These are phyloP conservation scores for Ctenomys sociabilis DNA, from an alignment of 2,113 vertebrate genomes.

Conservation along the genomic window DNA sequence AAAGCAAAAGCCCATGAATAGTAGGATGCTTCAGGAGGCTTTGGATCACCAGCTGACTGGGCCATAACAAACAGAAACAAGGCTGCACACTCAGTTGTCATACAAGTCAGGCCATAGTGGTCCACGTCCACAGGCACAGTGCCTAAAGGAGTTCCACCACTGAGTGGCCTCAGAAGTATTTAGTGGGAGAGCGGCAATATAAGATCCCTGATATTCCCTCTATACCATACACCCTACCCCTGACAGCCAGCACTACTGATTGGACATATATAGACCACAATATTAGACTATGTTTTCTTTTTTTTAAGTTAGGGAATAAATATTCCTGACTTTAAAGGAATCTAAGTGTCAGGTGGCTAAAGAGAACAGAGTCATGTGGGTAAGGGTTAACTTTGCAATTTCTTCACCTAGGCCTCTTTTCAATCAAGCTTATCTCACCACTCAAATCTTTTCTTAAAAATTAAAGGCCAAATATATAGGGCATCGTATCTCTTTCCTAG, in stretches of 20 bases:
- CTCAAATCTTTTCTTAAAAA: slow-evolving; percentile 7
- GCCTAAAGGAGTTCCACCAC: not conserved
- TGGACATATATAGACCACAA: not conserved
- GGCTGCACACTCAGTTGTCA: not conserved
- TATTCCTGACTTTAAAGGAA: not conserved
- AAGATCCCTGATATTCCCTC: not conserved
- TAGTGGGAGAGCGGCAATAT: not conserved
- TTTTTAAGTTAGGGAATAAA: not conserved
- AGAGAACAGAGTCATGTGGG: not conserved
- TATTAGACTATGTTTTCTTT: not conserved
- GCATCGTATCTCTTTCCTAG: not conserved
- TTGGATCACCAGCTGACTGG: not conserved
- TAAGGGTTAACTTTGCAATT: not conserved
- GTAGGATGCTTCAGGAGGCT: not conserved
- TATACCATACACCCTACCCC: no score
- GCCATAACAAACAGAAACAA: not conserved
- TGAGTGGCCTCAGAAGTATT: not conserved
- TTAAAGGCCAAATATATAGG: not conserved
- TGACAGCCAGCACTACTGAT: not conserved
- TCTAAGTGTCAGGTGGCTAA: not conserved
- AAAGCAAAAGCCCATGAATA: not conserved
- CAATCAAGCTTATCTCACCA: not conserved
- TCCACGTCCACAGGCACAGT: not conserved
- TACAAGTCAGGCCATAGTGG: rapidly evolving
- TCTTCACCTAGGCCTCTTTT: not conserved